Evolutionary conservation across 2,888 invertebrate species (phyloP).

Genomic region (Orgyia antiqua): DNA sequence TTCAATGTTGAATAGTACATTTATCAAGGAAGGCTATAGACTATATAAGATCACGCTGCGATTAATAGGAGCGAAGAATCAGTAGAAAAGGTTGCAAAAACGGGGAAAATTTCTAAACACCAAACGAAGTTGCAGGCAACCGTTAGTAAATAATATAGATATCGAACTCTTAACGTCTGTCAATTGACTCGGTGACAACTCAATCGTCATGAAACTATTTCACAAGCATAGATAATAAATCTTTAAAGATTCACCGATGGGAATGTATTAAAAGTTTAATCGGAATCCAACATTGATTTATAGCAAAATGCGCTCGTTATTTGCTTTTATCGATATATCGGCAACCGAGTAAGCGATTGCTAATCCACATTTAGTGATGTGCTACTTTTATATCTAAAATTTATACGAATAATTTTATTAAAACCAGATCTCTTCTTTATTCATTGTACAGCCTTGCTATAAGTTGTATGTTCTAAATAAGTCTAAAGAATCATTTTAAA

Average conservation of each 20-base stretch:
- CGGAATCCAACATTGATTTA: conserved; percentile 25
- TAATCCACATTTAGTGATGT: conserved; percentile 19
- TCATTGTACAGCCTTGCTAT: too few species aligned
- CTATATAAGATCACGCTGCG: too few species aligned
- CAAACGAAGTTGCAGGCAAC: conserved; percentile 3
- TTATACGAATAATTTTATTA: conserved; percentile 1
- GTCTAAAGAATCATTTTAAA: too few species aligned
- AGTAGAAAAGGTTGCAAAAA: too few species aligned
- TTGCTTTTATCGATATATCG: conserved; percentile 22
- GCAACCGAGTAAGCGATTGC: conserved; percentile 17
- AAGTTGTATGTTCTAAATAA: too few species aligned
- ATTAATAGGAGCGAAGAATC: too few species aligned
- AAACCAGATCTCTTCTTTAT: too few species aligned
- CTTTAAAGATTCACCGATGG: too few species aligned
- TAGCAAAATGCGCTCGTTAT: conserved; percentile 22
- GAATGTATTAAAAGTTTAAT: conserved; percentile 34
- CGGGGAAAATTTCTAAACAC: too few species aligned
- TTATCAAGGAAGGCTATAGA: too few species aligned
- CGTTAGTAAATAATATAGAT: conserved; percentile 9
- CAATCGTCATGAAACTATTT: conserved; percentile 10
- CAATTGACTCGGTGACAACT: conserved; percentile 7
- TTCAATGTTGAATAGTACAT: too few species aligned
- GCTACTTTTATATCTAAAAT: conserved; percentile 11
- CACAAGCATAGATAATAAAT: conserved; percentile 33
- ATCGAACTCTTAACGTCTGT: too few species aligned